These are phyloP conservation scores for Sarcophilus harrisii DNA, from an alignment of 2,797 vertebrate species.

Conservation along the genomic window DNA sequence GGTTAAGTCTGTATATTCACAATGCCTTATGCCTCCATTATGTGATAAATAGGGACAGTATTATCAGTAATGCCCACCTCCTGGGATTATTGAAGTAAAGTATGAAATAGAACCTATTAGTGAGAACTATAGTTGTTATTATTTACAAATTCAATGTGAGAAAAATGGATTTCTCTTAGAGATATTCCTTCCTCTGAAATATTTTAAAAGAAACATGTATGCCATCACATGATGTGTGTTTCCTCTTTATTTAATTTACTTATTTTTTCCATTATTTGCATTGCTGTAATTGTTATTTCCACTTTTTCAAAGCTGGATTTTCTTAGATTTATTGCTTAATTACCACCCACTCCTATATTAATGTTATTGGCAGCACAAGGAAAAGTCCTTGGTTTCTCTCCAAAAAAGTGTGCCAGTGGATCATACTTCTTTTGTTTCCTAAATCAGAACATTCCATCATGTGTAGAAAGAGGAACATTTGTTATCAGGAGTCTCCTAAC, in stretches of 20 bases:
- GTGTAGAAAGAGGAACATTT: background rate
- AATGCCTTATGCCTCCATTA: background rate
- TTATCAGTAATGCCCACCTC: background rate
- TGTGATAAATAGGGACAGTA: background rate
- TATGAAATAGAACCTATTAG: background rate
- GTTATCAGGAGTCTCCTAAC: background rate
- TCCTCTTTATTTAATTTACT: background rate
- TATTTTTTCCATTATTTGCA: background rate
- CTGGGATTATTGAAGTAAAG: background rate
- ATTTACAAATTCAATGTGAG: background rate
- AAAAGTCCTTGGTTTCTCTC: background rate
- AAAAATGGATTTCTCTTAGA: background rate
- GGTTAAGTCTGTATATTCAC: background rate
- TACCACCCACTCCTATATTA: background rate
- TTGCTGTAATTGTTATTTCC: background rate
- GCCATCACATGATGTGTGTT: background rate
- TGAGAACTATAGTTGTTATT: background rate
- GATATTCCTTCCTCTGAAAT: background rate
- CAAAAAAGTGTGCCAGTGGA: background rate
- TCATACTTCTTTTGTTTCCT: background rate
- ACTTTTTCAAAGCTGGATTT: background rate
- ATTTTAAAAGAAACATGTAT: background rate
- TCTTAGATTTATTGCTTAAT: background rate
- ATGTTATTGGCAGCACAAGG: background rate
- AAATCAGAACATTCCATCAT: slow-evolving; percentile 21